Percentiles rank a stretch among this genome's conserved stretches.
Evolutionary conservation across 2,888 invertebrate genomes (phyloP).

Genomic region (Drosophila monieri): DNA sequence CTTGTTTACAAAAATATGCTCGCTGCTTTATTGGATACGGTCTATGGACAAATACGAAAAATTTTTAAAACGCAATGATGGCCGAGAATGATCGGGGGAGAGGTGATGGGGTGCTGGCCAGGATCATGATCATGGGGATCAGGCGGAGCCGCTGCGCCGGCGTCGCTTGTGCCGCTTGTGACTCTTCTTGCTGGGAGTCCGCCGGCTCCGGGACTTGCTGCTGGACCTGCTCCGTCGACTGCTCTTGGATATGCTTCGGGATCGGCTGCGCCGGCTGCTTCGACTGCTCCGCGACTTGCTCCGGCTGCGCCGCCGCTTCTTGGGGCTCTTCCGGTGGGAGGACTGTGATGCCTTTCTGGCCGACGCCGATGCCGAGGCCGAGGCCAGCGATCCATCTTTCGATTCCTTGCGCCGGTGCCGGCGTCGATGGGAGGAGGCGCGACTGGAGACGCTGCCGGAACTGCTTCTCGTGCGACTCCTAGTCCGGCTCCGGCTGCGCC

Average conservation of each 20-base stretch:
- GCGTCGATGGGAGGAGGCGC: constrained; percentile 16
- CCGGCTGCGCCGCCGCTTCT: constrained; percentile 29
- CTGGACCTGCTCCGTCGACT: constrained; percentile 44
- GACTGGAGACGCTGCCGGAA: constrained; percentile 62
- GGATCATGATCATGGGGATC: neutral
- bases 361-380: neutral
- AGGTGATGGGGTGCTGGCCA: neutral
- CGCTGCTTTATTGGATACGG: constrained; percentile 27
- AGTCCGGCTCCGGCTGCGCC: constrained; percentile 53
- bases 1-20: constrained; percentile 21
- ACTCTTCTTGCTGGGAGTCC: constrained; percentile 52
- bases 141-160: constrained; percentile 57
- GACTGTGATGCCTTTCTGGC: constrained; percentile 32
- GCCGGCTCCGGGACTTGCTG: constrained; percentile 29
- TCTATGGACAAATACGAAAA: constrained; percentile 11
- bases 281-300: constrained; percentile 16
- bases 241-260: constrained; percentile 23
- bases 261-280: constrained; percentile 23
- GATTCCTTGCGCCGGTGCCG: constrained; percentile 45
- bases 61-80: constrained; percentile 4
- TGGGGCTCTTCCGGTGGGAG: constrained; percentile 29
- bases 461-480: constrained; percentile 54
- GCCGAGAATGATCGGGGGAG: neutral
- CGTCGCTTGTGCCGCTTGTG: constrained; percentile 69
- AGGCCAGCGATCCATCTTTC: neutral